These are phyloP conservation scores for Hystrix cristata DNA, from an alignment of 2,113 vertebrate genomes.

Conservation along the genomic window DNA sequence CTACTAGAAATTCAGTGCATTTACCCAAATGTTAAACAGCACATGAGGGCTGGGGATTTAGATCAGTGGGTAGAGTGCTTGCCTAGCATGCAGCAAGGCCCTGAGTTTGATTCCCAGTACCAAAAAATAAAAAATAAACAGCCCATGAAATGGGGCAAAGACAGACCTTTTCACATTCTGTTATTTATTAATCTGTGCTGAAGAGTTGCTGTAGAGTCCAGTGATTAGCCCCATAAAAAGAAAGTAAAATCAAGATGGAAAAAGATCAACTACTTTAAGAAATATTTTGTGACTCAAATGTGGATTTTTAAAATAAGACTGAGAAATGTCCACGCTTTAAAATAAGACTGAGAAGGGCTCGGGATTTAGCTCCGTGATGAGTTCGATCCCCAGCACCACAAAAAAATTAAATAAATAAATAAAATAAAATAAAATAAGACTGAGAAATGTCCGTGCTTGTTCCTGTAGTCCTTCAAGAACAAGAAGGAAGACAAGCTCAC, in stretches of 20 bases:
- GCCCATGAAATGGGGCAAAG: not conserved
- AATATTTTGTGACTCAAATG: conserved; percentile 30
- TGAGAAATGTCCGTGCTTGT: not conserved
- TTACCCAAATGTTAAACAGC: conserved; percentile 31
- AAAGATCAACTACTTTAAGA: not conserved
- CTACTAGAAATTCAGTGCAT: not conserved
- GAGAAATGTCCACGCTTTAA: not conserved
- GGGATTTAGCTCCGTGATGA: too few species aligned
- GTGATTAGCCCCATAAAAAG: conserved; percentile 35
- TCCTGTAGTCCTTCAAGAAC: conserved; percentile 6
- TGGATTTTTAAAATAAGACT: conserved; percentile 17
- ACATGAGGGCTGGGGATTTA: not conserved
- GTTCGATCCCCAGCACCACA: too few species aligned
- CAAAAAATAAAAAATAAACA: not conserved
- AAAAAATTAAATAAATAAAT: too few species aligned
- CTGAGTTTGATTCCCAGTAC: too few species aligned
- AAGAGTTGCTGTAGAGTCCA: conserved; percentile 44
- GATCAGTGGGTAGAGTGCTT: too few species aligned
- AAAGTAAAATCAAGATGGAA: conserved; percentile 53
- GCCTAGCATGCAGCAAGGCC: too few species aligned
- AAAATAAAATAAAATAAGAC: not conserved
- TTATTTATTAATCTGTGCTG: conserved; percentile 23
- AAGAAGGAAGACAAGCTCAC: conserved; percentile 10
- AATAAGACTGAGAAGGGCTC: too few species aligned
- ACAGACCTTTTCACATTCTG: not conserved